Evolutionary conservation across 1,140 invertebrate genomes (phyloP), one percentile per base, ranked within the genome.

Genomic region (Xylocopa sonorina): DNA sequence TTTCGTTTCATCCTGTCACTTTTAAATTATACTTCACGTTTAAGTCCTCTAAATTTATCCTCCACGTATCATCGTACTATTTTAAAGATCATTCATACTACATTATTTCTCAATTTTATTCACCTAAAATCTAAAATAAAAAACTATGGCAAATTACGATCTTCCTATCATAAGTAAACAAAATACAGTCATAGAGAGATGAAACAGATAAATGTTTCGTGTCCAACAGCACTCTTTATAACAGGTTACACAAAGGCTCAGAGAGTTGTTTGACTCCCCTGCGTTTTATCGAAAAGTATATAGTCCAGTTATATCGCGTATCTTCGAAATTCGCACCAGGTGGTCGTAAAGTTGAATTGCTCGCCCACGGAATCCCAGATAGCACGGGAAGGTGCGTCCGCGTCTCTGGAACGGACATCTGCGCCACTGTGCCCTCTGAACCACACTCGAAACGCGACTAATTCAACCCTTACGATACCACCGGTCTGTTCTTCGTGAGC

Each of bases 331-430:
- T 75, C 38, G 50, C 51, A 46, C 27, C 73, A 76, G 63, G 63
- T 76, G 63, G 27, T 32, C 16, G 38, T 76, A 67, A 76, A 76
- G 62, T 67, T 57, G 63, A 57, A 76, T 76, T 67, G 27, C 50
- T 29, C 16, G 24, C 3, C 21, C 50, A 24, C 73, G 21, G 63
- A 75, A 57, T 75, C 43, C 38, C 50, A 55, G 38, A 43, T 67
- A 67, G 34, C 43, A 67, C 27, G 38, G 21, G 21, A 67, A 76
- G 50, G 29, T 32, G n/a, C n/a, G n/a, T n/a, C n/a, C n/a, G 63
- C 27, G 24, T 38, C 41, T 16, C 14, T 27, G 43, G 7, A 76
- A 14, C 38, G 10, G 38, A 41, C 73, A 76, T 63, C 73, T 76
- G 73, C 18, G 62, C 38, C 73, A 46, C 29, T 24, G 14, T 6